Conservation (phyloP, 2,888 invertebrate species). For the Ophioninae sp. region DNA sequence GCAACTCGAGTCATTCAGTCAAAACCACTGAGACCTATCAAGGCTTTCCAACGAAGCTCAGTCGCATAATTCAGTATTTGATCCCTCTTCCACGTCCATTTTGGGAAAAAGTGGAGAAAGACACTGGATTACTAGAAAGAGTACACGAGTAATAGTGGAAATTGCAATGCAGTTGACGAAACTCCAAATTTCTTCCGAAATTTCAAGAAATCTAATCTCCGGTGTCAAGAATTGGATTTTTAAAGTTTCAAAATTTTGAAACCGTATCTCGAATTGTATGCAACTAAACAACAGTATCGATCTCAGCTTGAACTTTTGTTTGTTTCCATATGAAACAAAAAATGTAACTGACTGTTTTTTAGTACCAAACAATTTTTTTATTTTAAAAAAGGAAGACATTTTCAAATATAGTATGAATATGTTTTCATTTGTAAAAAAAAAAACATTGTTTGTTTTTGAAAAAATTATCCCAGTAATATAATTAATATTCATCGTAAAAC, state of each 20-base stretch:
- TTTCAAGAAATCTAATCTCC: not conserved
- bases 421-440: not conserved
- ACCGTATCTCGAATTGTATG: no score
- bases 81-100: not conserved
- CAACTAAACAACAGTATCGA: no score
- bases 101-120: not conserved
- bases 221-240: no score
- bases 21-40: slow-evolving; percentile 29
- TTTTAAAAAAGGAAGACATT: no score
- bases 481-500: not conserved
- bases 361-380: not conserved
- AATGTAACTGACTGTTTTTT: not conserved
- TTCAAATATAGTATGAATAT: no score
- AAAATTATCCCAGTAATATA: not conserved
- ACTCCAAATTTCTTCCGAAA: not conserved
- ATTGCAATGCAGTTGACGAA: not conserved
- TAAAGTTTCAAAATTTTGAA: no score
- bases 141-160: not conserved
- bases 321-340: not conserved
- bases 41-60: slow-evolving; percentile 15
- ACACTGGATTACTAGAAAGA: no score
- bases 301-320: not conserved
- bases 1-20: slow-evolving; percentile 57
- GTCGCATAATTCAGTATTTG: not conserved
- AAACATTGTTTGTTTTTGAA: not conserved